phyloP scores from a whole-genome alignment of 2,113 vertebrate genomes.

The Aepyceros melampus region DNA sequence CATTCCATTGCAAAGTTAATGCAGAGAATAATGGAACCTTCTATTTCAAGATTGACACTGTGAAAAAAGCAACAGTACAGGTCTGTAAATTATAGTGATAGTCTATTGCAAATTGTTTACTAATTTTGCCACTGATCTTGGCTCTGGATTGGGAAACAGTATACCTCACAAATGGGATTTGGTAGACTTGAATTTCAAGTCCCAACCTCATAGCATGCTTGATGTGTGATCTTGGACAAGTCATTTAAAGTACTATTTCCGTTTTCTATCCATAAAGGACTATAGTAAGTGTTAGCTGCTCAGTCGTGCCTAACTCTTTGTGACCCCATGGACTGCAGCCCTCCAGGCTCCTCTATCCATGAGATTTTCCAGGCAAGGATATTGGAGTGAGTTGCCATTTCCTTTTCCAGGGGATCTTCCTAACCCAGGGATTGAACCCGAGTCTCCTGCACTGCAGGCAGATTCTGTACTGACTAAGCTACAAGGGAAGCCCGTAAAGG shows the following conservation, averaged over 20 bases:
- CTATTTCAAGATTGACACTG: constrained; percentile 71
- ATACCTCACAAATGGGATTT: neutral
- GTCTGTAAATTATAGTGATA: constrained; percentile 58
- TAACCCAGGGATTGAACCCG: neutral
- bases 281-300: neutral
- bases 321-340: neutral
- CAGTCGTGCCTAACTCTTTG: neutral
- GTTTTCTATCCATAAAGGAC: neutral
- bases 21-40: constrained; percentile 22
- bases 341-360: neutral
- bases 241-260: neutral
- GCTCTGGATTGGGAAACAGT: neutral
- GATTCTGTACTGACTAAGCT: neutral
- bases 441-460: neutral
- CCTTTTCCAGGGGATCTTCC: neutral
- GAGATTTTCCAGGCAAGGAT: neutral
- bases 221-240: neutral
- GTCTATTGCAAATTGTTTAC: neutral
- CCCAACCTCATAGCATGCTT: neutral
- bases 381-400: neutral
- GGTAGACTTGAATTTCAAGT: neutral
- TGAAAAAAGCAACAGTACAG: constrained; percentile 69
- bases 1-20: constrained; percentile 72
- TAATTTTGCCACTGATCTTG: neutral
- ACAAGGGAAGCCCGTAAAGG: neutral